Conservation (phyloP, 2,797 vertebrate genomes). For the Anas acuta region DNA sequence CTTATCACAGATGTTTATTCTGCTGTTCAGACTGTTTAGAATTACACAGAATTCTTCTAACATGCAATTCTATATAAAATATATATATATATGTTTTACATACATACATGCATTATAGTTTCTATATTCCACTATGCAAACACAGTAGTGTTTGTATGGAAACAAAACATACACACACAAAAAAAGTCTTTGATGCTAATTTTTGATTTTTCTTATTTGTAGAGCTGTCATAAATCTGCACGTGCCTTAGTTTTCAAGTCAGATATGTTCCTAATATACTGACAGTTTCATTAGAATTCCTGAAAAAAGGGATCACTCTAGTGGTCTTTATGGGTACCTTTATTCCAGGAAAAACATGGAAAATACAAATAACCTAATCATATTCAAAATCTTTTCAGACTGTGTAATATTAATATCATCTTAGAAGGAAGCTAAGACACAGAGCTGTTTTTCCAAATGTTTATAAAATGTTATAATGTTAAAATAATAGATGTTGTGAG, state of each 20-base stretch:
- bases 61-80: neutral
- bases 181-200: neutral
- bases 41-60: neutral
- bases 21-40: neutral
- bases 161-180: neutral
- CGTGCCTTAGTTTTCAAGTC: neutral
- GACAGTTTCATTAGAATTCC: neutral
- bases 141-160: fast-evolving
- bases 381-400: neutral
- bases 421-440: neutral
- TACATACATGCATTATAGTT: neutral
- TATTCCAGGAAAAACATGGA: neutral
- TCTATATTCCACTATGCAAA: neutral
- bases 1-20: neutral
- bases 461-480: neutral
- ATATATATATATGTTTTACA: neutral
- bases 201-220: neutral
- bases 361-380: neutral
- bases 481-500: neutral
- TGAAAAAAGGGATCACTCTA: neutral
- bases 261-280: neutral
- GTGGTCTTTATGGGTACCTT: neutral
- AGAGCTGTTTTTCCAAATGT: neutral
- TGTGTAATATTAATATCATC: neutral
- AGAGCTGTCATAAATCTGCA: neutral